phyloP scores from a whole-genome alignment of 2,888 invertebrate genomes.

The Aquatica leii region DNA sequence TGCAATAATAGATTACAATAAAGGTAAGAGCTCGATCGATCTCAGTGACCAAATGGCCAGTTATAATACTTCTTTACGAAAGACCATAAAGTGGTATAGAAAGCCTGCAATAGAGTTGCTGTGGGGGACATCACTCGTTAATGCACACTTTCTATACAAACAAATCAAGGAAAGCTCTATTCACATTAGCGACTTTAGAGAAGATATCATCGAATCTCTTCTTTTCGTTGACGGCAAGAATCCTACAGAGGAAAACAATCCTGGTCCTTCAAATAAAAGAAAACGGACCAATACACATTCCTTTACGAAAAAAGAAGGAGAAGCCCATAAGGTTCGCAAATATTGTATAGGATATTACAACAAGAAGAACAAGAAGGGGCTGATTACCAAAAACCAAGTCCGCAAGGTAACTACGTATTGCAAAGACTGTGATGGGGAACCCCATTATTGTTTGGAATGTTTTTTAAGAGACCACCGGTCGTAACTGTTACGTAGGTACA shows the following conservation, averaged over 20 bases:
- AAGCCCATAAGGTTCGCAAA: no score
- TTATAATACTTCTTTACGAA: conserved; percentile 34
- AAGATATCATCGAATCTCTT: no score
- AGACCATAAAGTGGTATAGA: conserved; percentile 38
- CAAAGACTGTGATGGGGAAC: no score
- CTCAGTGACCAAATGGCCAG: conserved; percentile 39
- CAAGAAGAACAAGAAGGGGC: no score
- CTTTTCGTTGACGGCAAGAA: neutral
- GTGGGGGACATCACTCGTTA: conserved; percentile 20
- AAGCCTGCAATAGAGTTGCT: conserved; percentile 45
- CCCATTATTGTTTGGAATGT: no score
- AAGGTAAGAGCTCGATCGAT: conserved; percentile 41
- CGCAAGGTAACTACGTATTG: no score
- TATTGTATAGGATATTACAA: no score
- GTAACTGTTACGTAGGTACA: no score
- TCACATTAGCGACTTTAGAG: no score
- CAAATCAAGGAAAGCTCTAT: no score
- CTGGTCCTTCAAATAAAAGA: neutral
- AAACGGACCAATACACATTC: conserved; percentile 1
- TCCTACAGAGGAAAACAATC: neutral
- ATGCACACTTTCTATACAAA: conserved; percentile 1
- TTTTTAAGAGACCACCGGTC: no score
- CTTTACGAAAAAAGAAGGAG: neutral
- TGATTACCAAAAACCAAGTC: no score
- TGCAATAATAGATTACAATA: conserved; percentile 35